Conservation (phyloP, 2,888 invertebrate genomes). For the Eilema caniola region DNA sequence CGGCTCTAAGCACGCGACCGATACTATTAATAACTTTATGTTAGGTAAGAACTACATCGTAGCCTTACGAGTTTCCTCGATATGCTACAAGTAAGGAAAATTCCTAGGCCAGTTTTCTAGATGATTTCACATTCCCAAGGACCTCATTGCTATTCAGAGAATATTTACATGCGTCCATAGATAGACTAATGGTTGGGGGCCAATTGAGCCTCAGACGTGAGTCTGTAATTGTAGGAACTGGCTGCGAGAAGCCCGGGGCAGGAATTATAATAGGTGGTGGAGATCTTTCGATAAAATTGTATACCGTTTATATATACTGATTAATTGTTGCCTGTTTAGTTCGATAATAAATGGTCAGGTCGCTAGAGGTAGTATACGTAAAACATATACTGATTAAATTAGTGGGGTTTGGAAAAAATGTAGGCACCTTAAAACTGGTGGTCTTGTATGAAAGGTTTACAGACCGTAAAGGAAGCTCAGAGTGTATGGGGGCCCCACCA, state of each 20-base stretch:
- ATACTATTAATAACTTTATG: slow-evolving; percentile 33
- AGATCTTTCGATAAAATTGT: slow-evolving; percentile 8
- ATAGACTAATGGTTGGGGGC: slow-evolving; percentile 58
- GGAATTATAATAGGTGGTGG: slow-evolving; percentile 53
- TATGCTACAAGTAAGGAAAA: slow-evolving; percentile 54
- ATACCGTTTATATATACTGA: slow-evolving; percentile 10
- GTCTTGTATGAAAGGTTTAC: not conserved
- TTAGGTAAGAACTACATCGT: slow-evolving; percentile 40
- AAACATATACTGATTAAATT: not conserved
- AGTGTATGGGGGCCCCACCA: too few species aligned
- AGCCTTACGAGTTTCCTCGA: slow-evolving; percentile 57
- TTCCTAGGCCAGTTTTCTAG: slow-evolving; percentile 57
- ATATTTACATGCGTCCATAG: slow-evolving; percentile 64
- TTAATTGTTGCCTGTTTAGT: slow-evolving; percentile 10
- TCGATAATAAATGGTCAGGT: not conserved
- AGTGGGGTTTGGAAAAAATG: not conserved
- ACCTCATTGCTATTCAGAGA: slow-evolving; percentile 70
- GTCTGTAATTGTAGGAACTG: slow-evolving; percentile 65
- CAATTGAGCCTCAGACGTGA: slow-evolving; percentile 57
- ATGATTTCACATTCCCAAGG: slow-evolving; percentile 62
- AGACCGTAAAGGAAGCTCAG: too few species aligned
- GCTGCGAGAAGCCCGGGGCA: slow-evolving; percentile 59
- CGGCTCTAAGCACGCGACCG: not conserved
- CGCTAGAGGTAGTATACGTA: not conserved
- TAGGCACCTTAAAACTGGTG: not conserved